A percentile compares a stretch with the other conserved stretches of the same genome.
phyloP scores from a whole-genome alignment of 1,140 invertebrate species.

The Bombus pascuorum region DNA sequence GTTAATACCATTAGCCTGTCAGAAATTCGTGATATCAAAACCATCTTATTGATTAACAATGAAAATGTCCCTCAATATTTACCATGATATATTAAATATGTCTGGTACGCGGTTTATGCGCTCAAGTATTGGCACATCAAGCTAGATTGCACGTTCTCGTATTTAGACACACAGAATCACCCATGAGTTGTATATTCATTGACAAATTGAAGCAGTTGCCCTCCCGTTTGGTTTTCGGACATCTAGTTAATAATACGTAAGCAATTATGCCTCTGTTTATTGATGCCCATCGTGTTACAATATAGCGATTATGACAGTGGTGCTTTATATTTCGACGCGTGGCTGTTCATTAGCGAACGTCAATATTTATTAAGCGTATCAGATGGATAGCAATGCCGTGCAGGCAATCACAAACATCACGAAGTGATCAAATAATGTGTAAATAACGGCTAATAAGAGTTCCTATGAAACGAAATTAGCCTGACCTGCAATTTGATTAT shows the following conservation, averaged over 20 bases:
- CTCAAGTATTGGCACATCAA: background rate
- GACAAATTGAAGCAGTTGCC: constrained; percentile 26
- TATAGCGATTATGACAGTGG: constrained; percentile 52
- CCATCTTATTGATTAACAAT: background rate
- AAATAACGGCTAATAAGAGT: constrained; percentile 34
- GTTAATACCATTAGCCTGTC: background rate
- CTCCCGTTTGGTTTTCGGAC: constrained; percentile 48
- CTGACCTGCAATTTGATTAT: background rate
- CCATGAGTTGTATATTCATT: constrained; percentile 33
- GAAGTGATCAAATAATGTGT: constrained; percentile 36
- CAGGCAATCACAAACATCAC: constrained; percentile 20
- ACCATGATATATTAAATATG: constrained; percentile 11
- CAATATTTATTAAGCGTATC: constrained; percentile 66
- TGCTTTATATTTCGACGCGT: constrained; percentile 55
- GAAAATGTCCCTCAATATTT: background rate
- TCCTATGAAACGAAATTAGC: background rate
- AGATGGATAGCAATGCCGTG: constrained; percentile 16
- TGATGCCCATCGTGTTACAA: constrained; percentile 53
- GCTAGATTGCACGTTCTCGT: background rate
- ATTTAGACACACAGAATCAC: background rate
- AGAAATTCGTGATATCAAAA: background rate
- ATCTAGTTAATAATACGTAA: constrained; percentile 66
- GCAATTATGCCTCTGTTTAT: constrained; percentile 59
- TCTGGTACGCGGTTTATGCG: background rate
- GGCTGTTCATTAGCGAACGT: constrained; percentile 57